These are phyloP conservation scores for Cnemophilus loriae DNA, from an alignment of 2,113 vertebrate genomes.

Conservation along the genomic window DNA sequence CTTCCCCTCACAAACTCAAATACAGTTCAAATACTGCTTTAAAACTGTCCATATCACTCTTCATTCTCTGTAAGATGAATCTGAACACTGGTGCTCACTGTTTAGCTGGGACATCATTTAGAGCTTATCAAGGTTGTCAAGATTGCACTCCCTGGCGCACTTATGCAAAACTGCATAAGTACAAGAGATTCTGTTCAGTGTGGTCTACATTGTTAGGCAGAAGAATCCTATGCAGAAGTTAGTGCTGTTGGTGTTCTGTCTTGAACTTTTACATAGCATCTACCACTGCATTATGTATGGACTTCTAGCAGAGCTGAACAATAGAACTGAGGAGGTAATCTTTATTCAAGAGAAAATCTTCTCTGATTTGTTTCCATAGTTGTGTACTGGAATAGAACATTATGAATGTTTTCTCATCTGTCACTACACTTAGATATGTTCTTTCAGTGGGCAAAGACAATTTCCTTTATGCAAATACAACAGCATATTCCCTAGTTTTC, in stretches of 20 bases:
- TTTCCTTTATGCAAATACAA: neutral
- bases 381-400: neutral
- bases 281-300: neutral
- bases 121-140: neutral
- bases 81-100: fast-evolving
- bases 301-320: neutral
- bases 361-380: neutral
- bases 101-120: neutral
- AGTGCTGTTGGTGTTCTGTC: neutral
- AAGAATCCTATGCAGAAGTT: neutral
- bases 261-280: neutral
- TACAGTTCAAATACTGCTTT: neutral
- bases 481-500: neutral
- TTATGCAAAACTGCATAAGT: neutral
- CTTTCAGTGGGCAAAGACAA: neutral
- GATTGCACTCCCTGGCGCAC: neutral
- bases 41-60: neutral
- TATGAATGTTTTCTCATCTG: neutral
- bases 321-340: neutral
- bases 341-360: neutral
- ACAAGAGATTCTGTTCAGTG: neutral
- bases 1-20: neutral
- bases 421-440: neutral
- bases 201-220: neutral
- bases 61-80: neutral